phyloP scores from a whole-genome alignment of 2,113 vertebrate genomes.

The Boulengeromyrus knoepffleri region DNA sequence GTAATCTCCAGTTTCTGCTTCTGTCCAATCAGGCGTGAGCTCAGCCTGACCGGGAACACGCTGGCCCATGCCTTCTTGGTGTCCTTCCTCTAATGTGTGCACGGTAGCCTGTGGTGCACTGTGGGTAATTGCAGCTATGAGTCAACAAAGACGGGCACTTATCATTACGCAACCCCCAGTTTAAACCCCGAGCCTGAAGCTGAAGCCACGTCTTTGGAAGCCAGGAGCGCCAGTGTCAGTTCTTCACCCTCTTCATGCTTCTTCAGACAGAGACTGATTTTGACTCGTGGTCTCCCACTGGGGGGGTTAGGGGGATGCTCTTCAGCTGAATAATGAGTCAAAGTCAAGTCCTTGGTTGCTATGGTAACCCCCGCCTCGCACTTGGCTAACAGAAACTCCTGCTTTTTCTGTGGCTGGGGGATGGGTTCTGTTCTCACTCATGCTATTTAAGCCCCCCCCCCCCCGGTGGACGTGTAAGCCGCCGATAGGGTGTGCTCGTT shows the following conservation, averaged over 20 bases:
- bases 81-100: background rate
- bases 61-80: background rate
- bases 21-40: background rate
- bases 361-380: slow-evolving; percentile 37
- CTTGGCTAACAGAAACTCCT: slow-evolving; percentile 1
- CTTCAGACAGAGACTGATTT: background rate
- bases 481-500: background rate
- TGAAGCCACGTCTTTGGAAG: background rate
- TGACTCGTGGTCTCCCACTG: background rate
- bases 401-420: background rate
- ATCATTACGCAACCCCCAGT: background rate
- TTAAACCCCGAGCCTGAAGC: background rate
- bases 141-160: slow-evolving; percentile 4
- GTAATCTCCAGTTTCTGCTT: background rate
- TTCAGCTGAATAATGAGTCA: slow-evolving; percentile 30
- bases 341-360: slow-evolving; percentile 33
- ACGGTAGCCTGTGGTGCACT: background rate
- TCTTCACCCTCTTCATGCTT: background rate
- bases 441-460: background rate
- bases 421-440: background rate
- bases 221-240: background rate
- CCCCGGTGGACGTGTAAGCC: background rate
- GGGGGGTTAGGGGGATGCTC: background rate
- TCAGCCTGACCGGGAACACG: background rate
- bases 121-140: slow-evolving; percentile 6